Evolutionary conservation across 2,888 invertebrate species (phyloP), one percentile per base, ranked within the genome.

Genomic region (Synanthedon vespiformis): DNA sequence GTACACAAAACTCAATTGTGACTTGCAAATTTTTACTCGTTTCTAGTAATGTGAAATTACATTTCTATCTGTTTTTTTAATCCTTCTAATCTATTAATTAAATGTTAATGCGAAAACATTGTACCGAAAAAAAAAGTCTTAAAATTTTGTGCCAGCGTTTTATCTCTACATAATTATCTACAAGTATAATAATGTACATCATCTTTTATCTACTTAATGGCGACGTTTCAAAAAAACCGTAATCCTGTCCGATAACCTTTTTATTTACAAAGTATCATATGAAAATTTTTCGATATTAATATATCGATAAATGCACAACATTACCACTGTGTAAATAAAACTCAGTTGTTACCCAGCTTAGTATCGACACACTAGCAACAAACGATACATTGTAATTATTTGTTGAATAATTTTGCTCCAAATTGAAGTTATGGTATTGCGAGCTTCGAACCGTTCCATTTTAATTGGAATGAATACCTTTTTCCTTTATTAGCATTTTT

Each of bases 331-430:
- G 34, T 34, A 34, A 34, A 34, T 34, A 34, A 34, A 34, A 34
- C 34, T 34, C 34, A 10, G 10, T 34, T 34, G 10, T 34, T 34
- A 34, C 10, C 1, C 2, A 34, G 44, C 14, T n/a, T 44, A 44
- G 12, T 44, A 13, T 13, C 44, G 44, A 14, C 13, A 44, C 14
- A n/a, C 12, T 14, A 44, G 44, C n/a, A 44, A 14, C 13, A 54
- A 49, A 50, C 49, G 53, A 49, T 51, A 49, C 55, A 55, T 56
- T 56, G 51, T 58, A 52, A 58, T 57, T 44, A 44, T 44, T 44
- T 44, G 44, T 44, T 44, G 2, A 44, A 44, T 44, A 44, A 14
- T 6, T 44, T 44, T 12, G 14, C 44, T 44, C 44, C 13, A 44
- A 44, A 44, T 44, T 44, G 44, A 44, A 44, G 44, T 44, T 44